Conservation (phyloP, 1,140 invertebrate species). For the Acromyrmex echinatior region DNA sequence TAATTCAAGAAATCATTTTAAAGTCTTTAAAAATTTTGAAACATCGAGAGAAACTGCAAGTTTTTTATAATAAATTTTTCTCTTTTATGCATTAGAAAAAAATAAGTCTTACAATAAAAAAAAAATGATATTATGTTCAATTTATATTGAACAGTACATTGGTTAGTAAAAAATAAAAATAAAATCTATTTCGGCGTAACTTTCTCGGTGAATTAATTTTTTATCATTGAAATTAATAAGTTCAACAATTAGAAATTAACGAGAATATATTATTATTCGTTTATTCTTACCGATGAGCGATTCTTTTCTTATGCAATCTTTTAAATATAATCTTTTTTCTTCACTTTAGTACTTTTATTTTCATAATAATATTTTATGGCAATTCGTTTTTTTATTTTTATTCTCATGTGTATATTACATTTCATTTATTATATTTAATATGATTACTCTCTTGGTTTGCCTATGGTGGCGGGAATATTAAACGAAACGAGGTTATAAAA, state of each 20-base stretch:
- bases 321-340: neutral
- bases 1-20: neutral
- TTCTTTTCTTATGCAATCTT: neutral
- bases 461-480: constrained; percentile 64
- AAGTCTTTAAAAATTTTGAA: neutral
- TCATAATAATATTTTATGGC: neutral
- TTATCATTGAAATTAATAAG: neutral
- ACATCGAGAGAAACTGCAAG: neutral
- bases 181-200: neutral
- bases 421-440: constrained; percentile 19
- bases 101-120: neutral
- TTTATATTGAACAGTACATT: neutral
- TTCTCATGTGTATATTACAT: constrained; percentile 48
- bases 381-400: constrained; percentile 49
- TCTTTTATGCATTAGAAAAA: constrained; percentile 1
- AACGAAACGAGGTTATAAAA: constrained; percentile 22
- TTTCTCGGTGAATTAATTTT: neutral
- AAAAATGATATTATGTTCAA: neutral
- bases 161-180: neutral
- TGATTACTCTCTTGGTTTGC: constrained; percentile 57
- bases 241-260: neutral
- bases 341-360: neutral
- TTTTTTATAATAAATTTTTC: neutral
- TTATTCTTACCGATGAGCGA: neutral
- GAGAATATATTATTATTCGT: neutral